A percentile compares a stretch with the other conserved stretches of the same genome.
phyloP scores from a whole-genome alignment of 2,888 invertebrate genomes.

The Nomada fucata region DNA sequence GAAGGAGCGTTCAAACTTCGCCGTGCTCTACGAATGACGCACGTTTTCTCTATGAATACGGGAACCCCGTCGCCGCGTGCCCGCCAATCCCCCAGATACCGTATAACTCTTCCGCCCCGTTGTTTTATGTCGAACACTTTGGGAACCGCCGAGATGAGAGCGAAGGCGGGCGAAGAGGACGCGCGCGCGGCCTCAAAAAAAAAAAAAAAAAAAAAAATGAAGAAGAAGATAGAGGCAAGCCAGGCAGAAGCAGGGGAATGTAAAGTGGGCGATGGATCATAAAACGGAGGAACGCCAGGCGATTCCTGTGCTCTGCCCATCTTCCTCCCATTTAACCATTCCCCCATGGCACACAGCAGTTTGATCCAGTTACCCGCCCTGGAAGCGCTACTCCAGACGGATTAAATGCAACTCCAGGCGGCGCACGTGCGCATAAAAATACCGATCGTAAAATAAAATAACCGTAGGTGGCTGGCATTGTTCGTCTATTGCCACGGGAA shows the following conservation, averaged over 20 bases:
- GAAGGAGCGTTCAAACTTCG: background rate
- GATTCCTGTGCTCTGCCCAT: conserved; percentile 43
- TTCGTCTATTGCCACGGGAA: conserved; percentile 26
- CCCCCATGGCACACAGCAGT: conserved; percentile 17
- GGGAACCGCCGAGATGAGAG: conserved; percentile 18
- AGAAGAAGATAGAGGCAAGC: conserved; percentile 20
- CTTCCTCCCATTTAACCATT: conserved; percentile 41
- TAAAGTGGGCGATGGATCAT: conserved; percentile 29
- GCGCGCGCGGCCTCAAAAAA: conserved; percentile 16
- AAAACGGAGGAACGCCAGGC: conserved; percentile 53
- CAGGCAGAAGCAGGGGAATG: background rate
- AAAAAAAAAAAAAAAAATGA: conserved; percentile 3
- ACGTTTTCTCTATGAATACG: conserved; percentile 9
- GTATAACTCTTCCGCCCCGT: conserved; percentile 10
- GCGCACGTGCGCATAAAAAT: conserved; percentile 59
- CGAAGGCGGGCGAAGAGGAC: conserved; percentile 27
- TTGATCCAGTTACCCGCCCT: conserved; percentile 47
- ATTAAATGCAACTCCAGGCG: conserved; percentile 63
- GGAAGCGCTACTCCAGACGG: conserved; percentile 56
- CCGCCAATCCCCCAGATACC: background rate
- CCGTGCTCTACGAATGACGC: background rate
- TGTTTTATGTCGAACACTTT: conserved; percentile 39
- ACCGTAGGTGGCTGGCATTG: conserved; percentile 46
- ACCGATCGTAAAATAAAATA: conserved; percentile 67
- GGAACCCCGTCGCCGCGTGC: background rate